A percentile compares a stretch with the other conserved stretches of the same genome.
These are phyloP conservation scores for Peromyscus californicus DNA, from an alignment of 2,113 vertebrate genomes.

Conservation along the genomic window DNA sequence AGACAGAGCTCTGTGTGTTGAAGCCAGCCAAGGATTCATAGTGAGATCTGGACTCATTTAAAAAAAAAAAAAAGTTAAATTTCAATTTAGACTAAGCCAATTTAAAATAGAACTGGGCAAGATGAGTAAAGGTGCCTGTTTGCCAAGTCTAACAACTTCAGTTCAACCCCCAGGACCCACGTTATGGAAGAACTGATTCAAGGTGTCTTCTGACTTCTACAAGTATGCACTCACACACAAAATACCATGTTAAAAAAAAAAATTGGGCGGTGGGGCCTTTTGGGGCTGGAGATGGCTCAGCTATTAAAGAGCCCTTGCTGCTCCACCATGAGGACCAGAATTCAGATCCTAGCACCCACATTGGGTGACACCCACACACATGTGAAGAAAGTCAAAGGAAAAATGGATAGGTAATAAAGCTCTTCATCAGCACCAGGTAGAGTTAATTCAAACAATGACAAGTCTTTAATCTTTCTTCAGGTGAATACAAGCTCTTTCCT, in stretches of 20 bases:
- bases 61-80: neutral
- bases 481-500: constrained; percentile 8
- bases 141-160: neutral
- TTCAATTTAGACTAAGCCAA: constrained; percentile 2
- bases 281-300: too few relatives aligned
- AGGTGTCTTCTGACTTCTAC: neutral
- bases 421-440: constrained; percentile 7
- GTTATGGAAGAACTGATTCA: neutral
- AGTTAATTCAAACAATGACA: constrained; percentile 27
- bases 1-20: too few relatives aligned
- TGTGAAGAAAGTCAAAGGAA: constrained; percentile 7
- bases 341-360: neutral
- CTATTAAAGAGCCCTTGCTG: neutral
- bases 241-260: neutral
- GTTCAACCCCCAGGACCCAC: neutral
- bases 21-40: neutral
- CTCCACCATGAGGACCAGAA: neutral
- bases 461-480: neutral
- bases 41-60: neutral
- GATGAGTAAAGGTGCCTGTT: neutral
- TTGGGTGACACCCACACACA: neutral
- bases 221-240: neutral
- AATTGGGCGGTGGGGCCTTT: too few relatives aligned
- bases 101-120: constrained; percentile 18
- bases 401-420: neutral